Evolutionary conservation across 2,888 invertebrate species (phyloP).

Genomic region (Lucinisca nassula): DNA sequence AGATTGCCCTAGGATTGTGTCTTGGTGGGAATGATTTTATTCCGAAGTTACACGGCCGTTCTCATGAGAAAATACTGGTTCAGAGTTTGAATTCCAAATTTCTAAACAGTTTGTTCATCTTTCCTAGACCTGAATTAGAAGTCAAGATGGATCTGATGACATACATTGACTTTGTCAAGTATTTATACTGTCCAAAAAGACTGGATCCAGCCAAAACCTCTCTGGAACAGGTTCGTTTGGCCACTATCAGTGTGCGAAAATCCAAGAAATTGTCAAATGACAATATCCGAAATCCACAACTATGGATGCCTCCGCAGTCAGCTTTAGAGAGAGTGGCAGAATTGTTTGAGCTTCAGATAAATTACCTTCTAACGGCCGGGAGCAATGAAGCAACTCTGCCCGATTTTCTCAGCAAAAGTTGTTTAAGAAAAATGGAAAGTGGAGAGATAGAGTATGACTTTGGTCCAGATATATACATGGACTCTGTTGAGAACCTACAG

Average conservation of each 20-base stretch:
- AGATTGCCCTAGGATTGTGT: constrained; percentile 14
- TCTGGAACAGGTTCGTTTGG: not conserved
- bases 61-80: constrained; percentile 20
- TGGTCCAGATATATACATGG: no score
- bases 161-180: not conserved
- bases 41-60: constrained; percentile 20
- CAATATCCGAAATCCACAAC: not conserved
- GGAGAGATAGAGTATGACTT: no score
- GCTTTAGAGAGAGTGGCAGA: no score
- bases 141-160: not conserved
- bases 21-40: constrained; percentile 39
- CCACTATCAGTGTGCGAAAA: constrained; percentile 7
- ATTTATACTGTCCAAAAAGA: constrained; percentile 15
- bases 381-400: no score
- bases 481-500: no score
- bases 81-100: not conserved
- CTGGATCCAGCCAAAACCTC: not conserved
- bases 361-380: no score
- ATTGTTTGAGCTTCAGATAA: no score
- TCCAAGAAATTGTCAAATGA: not conserved
- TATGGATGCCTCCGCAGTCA: no score
- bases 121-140: not conserved
- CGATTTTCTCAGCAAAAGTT: no score
- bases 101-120: not conserved
- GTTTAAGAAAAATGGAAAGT: no score